These are phyloP conservation scores for Mionectes olivaceus DNA, from an alignment of 2,797 vertebrate species.

Conservation along the genomic window DNA sequence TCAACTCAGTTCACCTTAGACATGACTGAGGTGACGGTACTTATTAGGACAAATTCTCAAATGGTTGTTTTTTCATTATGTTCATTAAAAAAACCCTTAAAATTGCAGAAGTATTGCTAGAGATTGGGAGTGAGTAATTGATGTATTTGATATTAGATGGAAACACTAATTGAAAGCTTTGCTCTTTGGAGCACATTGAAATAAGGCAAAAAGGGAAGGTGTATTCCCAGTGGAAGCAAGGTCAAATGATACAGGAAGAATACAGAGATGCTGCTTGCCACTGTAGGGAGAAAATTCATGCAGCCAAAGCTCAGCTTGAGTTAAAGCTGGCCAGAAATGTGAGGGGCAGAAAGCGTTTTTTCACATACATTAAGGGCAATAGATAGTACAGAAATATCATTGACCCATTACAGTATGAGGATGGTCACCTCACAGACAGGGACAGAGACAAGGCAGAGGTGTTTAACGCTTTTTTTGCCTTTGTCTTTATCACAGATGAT, in stretches of 20 bases:
- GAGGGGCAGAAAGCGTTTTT: too few species aligned
- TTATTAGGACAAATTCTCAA: background rate
- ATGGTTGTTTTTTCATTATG: background rate
- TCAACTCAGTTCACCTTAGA: background rate
- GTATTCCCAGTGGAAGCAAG: background rate
- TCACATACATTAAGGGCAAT: too few species aligned
- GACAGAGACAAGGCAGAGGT: too few species aligned
- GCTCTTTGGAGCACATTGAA: background rate
- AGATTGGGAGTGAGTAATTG: background rate
- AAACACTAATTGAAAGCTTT: background rate
- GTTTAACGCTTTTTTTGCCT: too few species aligned
- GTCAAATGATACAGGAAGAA: background rate
- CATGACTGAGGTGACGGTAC: background rate
- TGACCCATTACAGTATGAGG: too few species aligned
- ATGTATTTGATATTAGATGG: background rate
- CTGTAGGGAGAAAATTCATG: too few species aligned
- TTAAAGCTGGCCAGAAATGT: too few species aligned
- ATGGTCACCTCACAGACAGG: too few species aligned
- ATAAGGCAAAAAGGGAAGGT: background rate
- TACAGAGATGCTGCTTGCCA: too few species aligned
- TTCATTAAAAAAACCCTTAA: background rate
- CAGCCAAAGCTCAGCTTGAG: too few species aligned
- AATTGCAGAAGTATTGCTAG: background rate
- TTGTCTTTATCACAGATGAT: too few species aligned
- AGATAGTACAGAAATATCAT: too few species aligned